Evolutionary conservation across 2,888 invertebrate species (phyloP).

Genomic region (Sesia bembeciformis): DNA sequence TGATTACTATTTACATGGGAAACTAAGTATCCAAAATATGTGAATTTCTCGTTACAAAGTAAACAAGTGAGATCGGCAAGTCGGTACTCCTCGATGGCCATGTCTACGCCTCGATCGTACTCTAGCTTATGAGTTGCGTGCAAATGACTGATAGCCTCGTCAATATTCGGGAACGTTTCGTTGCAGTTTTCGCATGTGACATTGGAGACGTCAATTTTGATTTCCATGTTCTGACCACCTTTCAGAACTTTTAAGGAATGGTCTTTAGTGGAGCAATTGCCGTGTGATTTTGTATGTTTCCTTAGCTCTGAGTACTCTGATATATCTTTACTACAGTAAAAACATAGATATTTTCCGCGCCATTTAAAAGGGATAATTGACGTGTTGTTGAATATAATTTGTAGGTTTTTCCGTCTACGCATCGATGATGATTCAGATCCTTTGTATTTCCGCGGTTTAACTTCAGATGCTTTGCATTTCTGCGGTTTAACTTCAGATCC

Average conservation of each 20-base stretch:
- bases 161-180: conserved; percentile 28
- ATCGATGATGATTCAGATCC: conserved; percentile 53
- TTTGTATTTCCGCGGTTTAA: conserved; percentile 45
- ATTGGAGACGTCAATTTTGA: conserved; percentile 57
- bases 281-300: conserved; percentile 53
- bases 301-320: conserved; percentile 42
- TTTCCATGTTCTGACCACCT: conserved; percentile 63
- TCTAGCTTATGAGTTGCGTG: conserved; percentile 40
- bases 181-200: conserved; percentile 49
- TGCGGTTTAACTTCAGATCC: conserved; percentile 24
- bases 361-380: conserved; percentile 63
- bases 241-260: conserved; percentile 57
- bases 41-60: conserved; percentile 45
- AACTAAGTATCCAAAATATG: conserved; percentile 57
- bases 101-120: conserved; percentile 50
- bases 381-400: conserved; percentile 60
- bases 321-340: conserved; percentile 58
- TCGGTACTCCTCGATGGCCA: conserved; percentile 57
- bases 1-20: conserved; percentile 57
- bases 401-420: conserved; percentile 55
- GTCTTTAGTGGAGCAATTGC: conserved; percentile 47
- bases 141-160: conserved; percentile 43
- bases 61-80: conserved; percentile 46
- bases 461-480: too few species aligned
- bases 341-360: conserved; percentile 64